Conservation (phyloP, 2,113 vertebrate species). For the Argyrosomus japonicus region DNA sequence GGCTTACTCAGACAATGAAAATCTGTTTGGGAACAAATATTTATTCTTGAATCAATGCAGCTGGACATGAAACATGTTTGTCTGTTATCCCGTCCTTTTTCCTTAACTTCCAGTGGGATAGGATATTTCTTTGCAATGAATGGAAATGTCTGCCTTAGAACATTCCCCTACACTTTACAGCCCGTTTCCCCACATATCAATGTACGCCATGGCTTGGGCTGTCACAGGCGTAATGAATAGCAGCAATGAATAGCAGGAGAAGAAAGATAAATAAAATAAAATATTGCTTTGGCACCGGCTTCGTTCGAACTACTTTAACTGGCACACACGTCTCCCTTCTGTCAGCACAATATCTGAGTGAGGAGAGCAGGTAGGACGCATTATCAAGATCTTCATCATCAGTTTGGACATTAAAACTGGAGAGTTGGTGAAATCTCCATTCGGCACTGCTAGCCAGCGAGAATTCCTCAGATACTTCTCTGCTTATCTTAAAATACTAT, state of each 20-base stretch:
- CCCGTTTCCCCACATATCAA: conserved; percentile 68
- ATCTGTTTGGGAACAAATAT: conserved; percentile 25
- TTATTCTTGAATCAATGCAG: conserved; percentile 57
- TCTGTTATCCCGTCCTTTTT: conserved; percentile 28
- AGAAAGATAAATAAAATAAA: conserved; percentile 81
- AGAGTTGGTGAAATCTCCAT: conserved; percentile 55
- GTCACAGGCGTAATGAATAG: conserved; percentile 72
- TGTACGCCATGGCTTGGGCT: conserved; percentile 49
- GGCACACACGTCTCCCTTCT: conserved; percentile 69
- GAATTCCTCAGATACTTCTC: conserved; percentile 27
- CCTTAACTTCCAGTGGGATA: conserved; percentile 22
- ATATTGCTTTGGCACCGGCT: conserved; percentile 78
- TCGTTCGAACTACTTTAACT: conserved; percentile 67
- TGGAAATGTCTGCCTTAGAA: conserved; percentile 57
- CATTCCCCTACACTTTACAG: conserved; percentile 61
- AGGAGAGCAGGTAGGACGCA: conserved; percentile 54
- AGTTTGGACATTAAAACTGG: conserved; percentile 59
- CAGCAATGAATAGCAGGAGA: conserved; percentile 64
- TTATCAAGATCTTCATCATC: conserved; percentile 80
- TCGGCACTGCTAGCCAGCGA: conserved; percentile 37
- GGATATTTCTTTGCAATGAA: conserved; percentile 62
- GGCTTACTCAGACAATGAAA: conserved; percentile 27
- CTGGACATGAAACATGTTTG: conserved; percentile 36
- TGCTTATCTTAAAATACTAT: conserved; percentile 46
- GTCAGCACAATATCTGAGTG: conserved; percentile 70